Percentiles rank a stretch among this genome's conserved stretches.
phyloP scores from a whole-genome alignment of 1,140 invertebrate species.

The Drosophila tani region DNA sequence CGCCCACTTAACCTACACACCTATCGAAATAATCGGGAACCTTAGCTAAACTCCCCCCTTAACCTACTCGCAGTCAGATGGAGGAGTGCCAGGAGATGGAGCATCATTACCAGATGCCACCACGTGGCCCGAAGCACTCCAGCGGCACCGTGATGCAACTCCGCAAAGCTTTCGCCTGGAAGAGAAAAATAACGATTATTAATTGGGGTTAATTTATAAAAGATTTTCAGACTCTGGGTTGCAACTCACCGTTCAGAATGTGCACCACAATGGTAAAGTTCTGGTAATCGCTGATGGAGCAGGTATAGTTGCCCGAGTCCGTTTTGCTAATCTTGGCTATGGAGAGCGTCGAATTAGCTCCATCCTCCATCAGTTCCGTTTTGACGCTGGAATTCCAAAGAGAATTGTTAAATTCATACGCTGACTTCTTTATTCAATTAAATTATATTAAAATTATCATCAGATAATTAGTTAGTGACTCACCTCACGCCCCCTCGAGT shows the following conservation, averaged over 20 bases:
- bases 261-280: slow-evolving; percentile 90
- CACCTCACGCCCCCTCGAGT: slow-evolving; percentile 91
- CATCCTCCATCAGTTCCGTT: slow-evolving; percentile 90
- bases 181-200: neutral
- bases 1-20: slow-evolving; percentile 56
- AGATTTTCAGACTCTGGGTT: neutral
- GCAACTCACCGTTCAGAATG: slow-evolving; percentile 89
- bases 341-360: slow-evolving; percentile 90
- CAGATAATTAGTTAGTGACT: neutral
- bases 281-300: slow-evolving; percentile 88
- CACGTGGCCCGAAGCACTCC: slow-evolving; percentile 9
- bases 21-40: slow-evolving; percentile 21
- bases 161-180: slow-evolving; percentile 88
- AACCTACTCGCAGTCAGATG: slow-evolving; percentile 38
- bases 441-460: neutral
- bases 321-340: slow-evolving; percentile 90
- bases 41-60: slow-evolving; percentile 41
- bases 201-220: neutral
- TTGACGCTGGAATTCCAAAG: slow-evolving; percentile 87
- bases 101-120: slow-evolving; percentile 22
- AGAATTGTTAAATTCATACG: too few species aligned
- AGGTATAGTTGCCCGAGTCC: slow-evolving; percentile 93
- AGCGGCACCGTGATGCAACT: slow-evolving; percentile 86
- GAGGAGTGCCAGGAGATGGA: slow-evolving; percentile 49
- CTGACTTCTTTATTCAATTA: too few species aligned